Percentiles rank a stretch among this genome's conserved stretches.
Conservation (phyloP, 2,888 invertebrate genomes). For the Tetranychus truncatus region DNA sequence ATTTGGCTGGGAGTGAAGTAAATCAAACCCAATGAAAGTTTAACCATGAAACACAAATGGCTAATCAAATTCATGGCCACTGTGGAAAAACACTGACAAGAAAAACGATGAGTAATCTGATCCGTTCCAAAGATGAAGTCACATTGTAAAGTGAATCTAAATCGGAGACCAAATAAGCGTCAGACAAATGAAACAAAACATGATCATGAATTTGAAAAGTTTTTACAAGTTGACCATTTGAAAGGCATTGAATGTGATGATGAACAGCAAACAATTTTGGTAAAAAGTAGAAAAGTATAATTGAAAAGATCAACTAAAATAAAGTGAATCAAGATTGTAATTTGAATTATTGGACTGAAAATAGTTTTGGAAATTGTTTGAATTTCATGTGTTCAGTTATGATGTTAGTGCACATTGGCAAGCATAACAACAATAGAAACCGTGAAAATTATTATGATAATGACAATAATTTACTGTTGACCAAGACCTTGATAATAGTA, state of each 20-base stretch:
- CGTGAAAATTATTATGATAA: neutral
- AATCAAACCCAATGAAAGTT: neutral
- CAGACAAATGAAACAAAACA: too few species aligned
- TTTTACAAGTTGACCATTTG: too few species aligned
- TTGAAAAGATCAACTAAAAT: too few species aligned
- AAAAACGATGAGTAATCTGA: neutral
- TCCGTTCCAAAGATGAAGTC: neutral
- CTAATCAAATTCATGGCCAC: neutral
- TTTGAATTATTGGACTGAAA: neutral
- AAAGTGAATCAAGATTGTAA: too few species aligned
- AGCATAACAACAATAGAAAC: neutral
- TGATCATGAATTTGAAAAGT: too few species aligned
- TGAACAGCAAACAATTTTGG: too few species aligned
- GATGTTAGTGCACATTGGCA: neutral
- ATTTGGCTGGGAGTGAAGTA: neutral
- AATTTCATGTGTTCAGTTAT: neutral
- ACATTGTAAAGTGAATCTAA: too few species aligned
- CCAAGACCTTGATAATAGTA: neutral
- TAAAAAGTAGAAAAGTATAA: too few species aligned
- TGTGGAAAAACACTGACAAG: neutral
- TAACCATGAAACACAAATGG: neutral
- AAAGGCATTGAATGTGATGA: too few species aligned
- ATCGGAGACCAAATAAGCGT: too few species aligned
- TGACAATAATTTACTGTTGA: neutral
- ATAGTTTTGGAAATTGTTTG: neutral